Conservation (phyloP, 1,140 invertebrate species). For the Diorhabda elongata region DNA sequence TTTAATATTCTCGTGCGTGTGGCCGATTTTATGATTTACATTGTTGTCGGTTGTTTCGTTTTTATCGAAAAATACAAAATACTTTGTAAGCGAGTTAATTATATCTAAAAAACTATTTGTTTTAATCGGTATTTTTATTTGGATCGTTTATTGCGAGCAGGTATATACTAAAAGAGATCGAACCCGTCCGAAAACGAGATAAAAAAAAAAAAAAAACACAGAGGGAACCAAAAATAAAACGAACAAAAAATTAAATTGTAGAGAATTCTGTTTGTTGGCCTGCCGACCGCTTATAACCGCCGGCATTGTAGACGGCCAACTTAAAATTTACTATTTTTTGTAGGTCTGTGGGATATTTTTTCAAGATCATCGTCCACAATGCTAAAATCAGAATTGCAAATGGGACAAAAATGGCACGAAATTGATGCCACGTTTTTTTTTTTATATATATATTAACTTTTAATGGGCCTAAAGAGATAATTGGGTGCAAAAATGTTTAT, state of each 20-base stretch:
- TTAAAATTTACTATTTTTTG: constrained; percentile 19
- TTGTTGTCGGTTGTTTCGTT: no score
- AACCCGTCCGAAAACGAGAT: not conserved
- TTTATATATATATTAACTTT: no score
- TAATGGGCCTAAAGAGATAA: no score
- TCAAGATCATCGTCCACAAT: not conserved
- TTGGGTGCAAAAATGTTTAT: no score
- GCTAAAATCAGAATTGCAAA: constrained; percentile 17
- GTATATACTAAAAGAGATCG: no score
- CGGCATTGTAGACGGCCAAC: not conserved
- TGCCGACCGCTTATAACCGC: constrained; percentile 4
- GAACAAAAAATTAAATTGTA: not conserved
- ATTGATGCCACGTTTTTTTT: constrained; percentile 11
- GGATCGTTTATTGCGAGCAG: no score
- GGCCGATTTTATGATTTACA: no score
- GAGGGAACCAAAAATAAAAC: constrained; percentile 5
- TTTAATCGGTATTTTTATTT: no score
- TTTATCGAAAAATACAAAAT: no score
- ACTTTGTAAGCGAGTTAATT: no score
- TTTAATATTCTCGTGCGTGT: no score
- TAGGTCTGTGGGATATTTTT: constrained; percentile 11
- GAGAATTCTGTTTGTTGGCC: constrained; percentile 6
- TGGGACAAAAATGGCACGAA: constrained; percentile 3
- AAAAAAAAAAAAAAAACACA: constrained; percentile 4
- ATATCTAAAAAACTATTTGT: no score